Percentiles rank a stretch among this genome's conserved stretches.
Conservation (phyloP, 2,797 vertebrate genomes). For the Epinephelus malabaricus region DNA sequence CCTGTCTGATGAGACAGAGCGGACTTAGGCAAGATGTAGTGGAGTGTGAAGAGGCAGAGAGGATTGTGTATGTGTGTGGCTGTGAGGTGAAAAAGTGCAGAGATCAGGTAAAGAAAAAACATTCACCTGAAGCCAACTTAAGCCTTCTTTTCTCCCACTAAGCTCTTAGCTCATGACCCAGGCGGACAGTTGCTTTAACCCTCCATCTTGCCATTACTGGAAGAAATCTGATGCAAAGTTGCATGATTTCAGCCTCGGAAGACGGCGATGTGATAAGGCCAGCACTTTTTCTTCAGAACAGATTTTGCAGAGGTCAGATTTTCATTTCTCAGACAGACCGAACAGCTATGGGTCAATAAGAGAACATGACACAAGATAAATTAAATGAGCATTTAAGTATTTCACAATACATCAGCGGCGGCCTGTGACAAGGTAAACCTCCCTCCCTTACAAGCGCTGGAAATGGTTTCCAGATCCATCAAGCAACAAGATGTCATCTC, state of each 20-base stretch:
- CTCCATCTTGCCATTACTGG: not conserved
- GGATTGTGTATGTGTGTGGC: not conserved
- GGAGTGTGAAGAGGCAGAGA: not conserved
- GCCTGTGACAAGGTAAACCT: constrained; percentile 46
- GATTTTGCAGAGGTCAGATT: constrained; percentile 34
- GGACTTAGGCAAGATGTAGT: constrained; percentile 24
- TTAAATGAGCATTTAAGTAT: constrained; percentile 35
- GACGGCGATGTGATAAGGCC: constrained; percentile 7
- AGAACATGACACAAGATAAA: constrained; percentile 29
- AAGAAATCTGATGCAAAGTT: constrained; percentile 11
- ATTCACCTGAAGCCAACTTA: constrained; percentile 42
- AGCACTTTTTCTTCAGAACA: constrained; percentile 16
- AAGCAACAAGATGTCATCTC: constrained; percentile 42
- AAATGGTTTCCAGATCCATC: constrained; percentile 51
- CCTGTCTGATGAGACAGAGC: constrained; percentile 49
- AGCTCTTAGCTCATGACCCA: constrained; percentile 33
- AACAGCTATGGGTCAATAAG: constrained; percentile 25
- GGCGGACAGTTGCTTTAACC: not conserved
- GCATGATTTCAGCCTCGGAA: constrained; percentile 18
- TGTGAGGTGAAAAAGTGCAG: constrained; percentile 3
- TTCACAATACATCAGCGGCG: constrained; percentile 33
- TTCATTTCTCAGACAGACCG: constrained; percentile 29
- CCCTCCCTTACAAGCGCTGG: constrained; percentile 17
- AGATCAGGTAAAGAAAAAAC: constrained; percentile 37
- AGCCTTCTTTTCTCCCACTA: constrained; percentile 27